phyloP scores from a whole-genome alignment of 2,797 vertebrate genomes.

The Lophura swinhoii region DNA sequence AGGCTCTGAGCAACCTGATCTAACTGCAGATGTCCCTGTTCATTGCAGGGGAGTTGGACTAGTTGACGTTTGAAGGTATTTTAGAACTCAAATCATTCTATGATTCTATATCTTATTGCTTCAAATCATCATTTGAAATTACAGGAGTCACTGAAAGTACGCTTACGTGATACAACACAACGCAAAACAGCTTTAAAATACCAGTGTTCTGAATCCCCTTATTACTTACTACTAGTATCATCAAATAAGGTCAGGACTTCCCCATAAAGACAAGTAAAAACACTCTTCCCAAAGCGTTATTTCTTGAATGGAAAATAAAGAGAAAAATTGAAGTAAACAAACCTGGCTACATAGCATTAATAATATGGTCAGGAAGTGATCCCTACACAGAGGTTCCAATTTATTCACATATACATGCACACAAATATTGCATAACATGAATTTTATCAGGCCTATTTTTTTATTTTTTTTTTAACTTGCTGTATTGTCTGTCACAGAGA shows the following conservation, averaged over 20 bases:
- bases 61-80: too few relatives aligned
- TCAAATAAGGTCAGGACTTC: not conserved
- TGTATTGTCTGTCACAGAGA: not conserved
- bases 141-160: not conserved
- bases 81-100: too few relatives aligned
- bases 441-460: not conserved
- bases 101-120: not conserved
- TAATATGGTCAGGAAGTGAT: not conserved
- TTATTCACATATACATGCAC: not conserved
- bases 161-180: not conserved
- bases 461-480: not conserved
- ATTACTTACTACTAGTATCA: not conserved
- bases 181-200: not conserved
- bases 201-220: not conserved
- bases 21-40: too few relatives aligned
- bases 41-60: too few relatives aligned
- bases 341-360: not conserved
- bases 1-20: too few relatives aligned
- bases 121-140: not conserved
- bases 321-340: not conserved
- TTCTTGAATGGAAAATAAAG: not conserved
- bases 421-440: not conserved
- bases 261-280: not conserved
- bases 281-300: not conserved
- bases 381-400: not conserved